Evolutionary conservation across 2,113 vertebrate genomes (phyloP), one percentile per base, ranked within the genome.

Genomic region (Loxodonta africana): DNA sequence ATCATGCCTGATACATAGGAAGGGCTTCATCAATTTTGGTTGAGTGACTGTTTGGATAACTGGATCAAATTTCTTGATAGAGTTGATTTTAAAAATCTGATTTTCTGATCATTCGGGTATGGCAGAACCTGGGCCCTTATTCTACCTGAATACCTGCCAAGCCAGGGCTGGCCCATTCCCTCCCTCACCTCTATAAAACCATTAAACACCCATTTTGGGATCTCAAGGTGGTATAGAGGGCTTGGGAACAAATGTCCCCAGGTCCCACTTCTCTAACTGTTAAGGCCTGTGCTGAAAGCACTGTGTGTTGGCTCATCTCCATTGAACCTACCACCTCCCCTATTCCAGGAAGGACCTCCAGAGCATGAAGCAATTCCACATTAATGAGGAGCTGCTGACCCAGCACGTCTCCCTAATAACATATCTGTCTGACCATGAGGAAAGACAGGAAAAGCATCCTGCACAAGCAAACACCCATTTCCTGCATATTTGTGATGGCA

Each of bases 371-470:
- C 46, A 48, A 88, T 92, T 84, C 80, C 95, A 96, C 71, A 44
- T 77, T 77, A 60, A 25, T 8, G 0, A 62, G 30, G 30, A 80
- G 62, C 37, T 53, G 89, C 96, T 97, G 92, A 94, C 37, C 82
- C 11, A n/a, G 74, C 57, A 30, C 46, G 82, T 28, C 37, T 80
- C 48, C n/a, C 28, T 74, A 28, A 83, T 46, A 57, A 25, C 5
- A 6, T 30, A 11, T 20, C 62, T 71, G 88, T 77, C 96, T 87
- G 63, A 84, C 80, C 65, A 28, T 30, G 92, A 90, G 37, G 83
- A 81, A 96, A 97, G 83, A 92, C 96, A 67, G 96, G 96, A 97
- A 92, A 95, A 76, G 23, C n/a, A 8, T 41, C 48, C 6, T 78
- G 25, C 76, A 62, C 83, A 92, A 3, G 60, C 82, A 90, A 71